Percentiles rank a stretch among this genome's conserved stretches.
Evolutionary conservation across 1,140 invertebrate species (phyloP).

Genomic region (Anastrepha obliqua): DNA sequence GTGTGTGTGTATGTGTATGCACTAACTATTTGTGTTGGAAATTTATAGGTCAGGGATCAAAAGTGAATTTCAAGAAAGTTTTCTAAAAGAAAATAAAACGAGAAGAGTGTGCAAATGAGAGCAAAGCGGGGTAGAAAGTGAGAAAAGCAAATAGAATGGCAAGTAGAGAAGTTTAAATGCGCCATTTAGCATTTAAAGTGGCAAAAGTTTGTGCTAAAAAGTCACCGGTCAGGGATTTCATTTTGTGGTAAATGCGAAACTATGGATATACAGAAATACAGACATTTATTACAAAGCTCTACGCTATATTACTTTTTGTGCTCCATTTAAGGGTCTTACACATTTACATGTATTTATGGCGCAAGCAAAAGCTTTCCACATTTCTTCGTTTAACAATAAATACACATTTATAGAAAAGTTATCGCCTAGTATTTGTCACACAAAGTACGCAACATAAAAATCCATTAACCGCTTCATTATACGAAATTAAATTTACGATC

Average conservation of each 20-base stretch:
- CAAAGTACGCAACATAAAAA: conserved; percentile 20
- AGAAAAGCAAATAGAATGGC: background rate
- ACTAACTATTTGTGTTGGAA: conserved; percentile 20
- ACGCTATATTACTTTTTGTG: background rate
- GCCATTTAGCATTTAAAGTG: conserved; percentile 34
- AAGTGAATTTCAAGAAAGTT: conserved; percentile 33
- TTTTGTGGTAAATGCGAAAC: background rate
- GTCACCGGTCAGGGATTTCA: background rate
- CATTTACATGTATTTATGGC: background rate
- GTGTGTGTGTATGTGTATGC: background rate
- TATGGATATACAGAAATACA: background rate
- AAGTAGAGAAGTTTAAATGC: background rate
- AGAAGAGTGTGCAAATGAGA: background rate
- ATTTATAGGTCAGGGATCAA: conserved; percentile 52
- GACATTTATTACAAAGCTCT: conserved; percentile 13
- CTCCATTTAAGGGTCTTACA: background rate
- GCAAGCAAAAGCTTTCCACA: too few relatives aligned
- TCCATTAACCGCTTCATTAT: conserved; percentile 35
- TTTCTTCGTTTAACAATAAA: background rate
- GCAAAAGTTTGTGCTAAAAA: conserved; percentile 33
- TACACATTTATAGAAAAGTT: background rate
- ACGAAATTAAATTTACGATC: conserved; percentile 40
- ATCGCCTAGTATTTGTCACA: background rate
- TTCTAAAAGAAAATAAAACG: too few relatives aligned
- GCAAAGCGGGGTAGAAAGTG: background rate